Percentiles rank a stretch among this genome's conserved stretches.
Evolutionary conservation across 2,113 vertebrate species (phyloP).

Genomic region (Myotis davidii): DNA sequence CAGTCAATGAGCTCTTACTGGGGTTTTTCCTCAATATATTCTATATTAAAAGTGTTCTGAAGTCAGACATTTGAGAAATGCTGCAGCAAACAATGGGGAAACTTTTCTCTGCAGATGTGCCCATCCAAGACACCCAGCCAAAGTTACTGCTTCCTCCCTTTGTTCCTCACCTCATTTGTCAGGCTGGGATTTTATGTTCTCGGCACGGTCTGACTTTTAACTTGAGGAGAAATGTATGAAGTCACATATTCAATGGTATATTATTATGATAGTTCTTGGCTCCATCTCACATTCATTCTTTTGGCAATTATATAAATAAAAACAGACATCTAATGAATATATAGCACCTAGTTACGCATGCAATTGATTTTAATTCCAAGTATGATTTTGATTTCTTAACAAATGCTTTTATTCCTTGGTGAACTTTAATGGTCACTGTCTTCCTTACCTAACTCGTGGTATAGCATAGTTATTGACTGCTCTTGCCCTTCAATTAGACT

Average conservation of each 20-base stretch:
- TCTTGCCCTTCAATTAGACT: neutral
- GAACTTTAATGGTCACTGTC: neutral
- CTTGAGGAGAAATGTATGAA: neutral
- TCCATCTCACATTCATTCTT: neutral
- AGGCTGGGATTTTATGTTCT: constrained; percentile 30
- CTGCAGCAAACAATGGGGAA: neutral
- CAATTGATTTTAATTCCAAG: neutral
- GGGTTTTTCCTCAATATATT: neutral
- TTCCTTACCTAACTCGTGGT: neutral
- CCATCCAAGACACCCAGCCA: neutral
- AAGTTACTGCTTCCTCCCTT: constrained; percentile 33
- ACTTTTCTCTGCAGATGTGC: constrained; percentile 24
- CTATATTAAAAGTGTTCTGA: neutral
- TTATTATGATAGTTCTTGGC: neutral
- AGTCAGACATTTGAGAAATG: neutral
- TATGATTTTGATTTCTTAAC: neutral
- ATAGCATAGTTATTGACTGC: neutral
- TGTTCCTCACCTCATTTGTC: constrained; percentile 26
- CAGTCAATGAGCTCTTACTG: neutral
- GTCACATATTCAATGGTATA: neutral
- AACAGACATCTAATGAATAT: neutral
- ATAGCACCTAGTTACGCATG: neutral
- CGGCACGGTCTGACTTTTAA: constrained; percentile 35
- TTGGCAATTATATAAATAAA: constrained; percentile 42
- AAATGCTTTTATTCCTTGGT: neutral